Conservation (phyloP, 2,888 invertebrate species). For the Chesias legatella region DNA sequence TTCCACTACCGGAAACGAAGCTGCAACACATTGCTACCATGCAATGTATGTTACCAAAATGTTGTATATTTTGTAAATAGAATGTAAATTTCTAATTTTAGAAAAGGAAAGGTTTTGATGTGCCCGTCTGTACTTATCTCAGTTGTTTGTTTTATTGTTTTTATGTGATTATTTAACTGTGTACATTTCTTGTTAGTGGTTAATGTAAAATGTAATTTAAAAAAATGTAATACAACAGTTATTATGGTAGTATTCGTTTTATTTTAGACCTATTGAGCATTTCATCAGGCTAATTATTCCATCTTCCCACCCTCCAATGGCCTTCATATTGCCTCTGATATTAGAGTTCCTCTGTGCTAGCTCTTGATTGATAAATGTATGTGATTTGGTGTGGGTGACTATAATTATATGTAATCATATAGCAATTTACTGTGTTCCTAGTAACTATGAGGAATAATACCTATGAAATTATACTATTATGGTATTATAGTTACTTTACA, state of each 20-base stretch:
- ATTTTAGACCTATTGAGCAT: constrained; percentile 2
- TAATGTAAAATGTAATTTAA: constrained; percentile 38
- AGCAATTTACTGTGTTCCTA: too few species aligned
- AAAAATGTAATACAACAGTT: constrained; percentile 45
- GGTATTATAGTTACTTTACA: too few species aligned
- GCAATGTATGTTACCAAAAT: constrained; percentile 25
- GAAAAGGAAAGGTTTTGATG: constrained; percentile 27
- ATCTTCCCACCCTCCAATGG: too few species aligned
- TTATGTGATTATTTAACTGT: constrained; percentile 48
- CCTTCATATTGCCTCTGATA: too few species aligned
- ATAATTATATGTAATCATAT: too few species aligned
- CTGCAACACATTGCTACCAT: constrained; percentile 16
- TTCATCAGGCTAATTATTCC: too few species aligned
- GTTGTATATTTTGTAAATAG: constrained; percentile 66
- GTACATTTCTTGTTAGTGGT: constrained; percentile 33
- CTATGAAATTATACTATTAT: too few species aligned
- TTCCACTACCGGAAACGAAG: constrained; percentile 35
- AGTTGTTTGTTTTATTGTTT: constrained; percentile 54
- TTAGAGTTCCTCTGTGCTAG: too few species aligned
- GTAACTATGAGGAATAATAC: too few species aligned
- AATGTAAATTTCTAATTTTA: constrained; percentile 39
- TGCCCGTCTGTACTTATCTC: constrained; percentile 63
- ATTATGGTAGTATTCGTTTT: constrained; percentile 32
- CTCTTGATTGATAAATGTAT: too few species aligned
- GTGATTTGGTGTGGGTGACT: too few species aligned